A percentile compares a stretch with the other conserved stretches of the same genome.
Evolutionary conservation across 2,888 invertebrate genomes (phyloP).

Genomic region (Lepidocyrtinus sp.): DNA sequence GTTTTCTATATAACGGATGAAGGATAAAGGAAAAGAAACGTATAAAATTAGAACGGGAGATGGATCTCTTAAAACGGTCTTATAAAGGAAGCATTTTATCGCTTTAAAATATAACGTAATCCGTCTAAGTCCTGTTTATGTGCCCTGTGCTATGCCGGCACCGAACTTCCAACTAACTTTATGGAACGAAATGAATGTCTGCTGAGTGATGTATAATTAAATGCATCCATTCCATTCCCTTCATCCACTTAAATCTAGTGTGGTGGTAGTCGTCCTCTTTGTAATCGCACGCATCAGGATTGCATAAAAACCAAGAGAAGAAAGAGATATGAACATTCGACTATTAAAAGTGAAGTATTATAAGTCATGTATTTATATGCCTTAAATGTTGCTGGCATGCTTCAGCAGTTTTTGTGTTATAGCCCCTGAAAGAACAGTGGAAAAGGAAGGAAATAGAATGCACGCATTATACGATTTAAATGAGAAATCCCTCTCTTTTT

Average conservation of each 20-base stretch:
- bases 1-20: no score
- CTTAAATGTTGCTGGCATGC: not conserved
- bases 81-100: no score
- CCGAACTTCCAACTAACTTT: conserved; percentile 19
- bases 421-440: not conserved
- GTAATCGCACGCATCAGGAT: conserved; percentile 20
- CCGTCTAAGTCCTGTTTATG: no score
- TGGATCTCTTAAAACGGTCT: conserved; percentile 5
- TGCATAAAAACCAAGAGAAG: conserved; percentile 11
- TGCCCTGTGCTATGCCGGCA: conserved; percentile 46
- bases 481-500: conserved; percentile 29
- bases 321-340: conserved; percentile 32
- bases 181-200: conserved; percentile 52
- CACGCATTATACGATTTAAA: not conserved
- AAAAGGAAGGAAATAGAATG: conserved; percentile 19
- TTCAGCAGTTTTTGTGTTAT: not conserved
- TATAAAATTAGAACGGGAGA: conserved; percentile 14
- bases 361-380: conserved; percentile 46
- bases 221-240: conserved; percentile 64
- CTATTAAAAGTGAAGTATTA: conserved; percentile 35
- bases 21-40: not conserved
- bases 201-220: conserved; percentile 67
- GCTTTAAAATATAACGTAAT: no score
- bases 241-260: conserved; percentile 61
- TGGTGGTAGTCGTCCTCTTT: conserved; percentile 1